Percentiles rank a stretch among this genome's conserved stretches.
Evolutionary conservation across 2,888 invertebrate genomes (phyloP).

Genomic region (Tipula vernalis): DNA sequence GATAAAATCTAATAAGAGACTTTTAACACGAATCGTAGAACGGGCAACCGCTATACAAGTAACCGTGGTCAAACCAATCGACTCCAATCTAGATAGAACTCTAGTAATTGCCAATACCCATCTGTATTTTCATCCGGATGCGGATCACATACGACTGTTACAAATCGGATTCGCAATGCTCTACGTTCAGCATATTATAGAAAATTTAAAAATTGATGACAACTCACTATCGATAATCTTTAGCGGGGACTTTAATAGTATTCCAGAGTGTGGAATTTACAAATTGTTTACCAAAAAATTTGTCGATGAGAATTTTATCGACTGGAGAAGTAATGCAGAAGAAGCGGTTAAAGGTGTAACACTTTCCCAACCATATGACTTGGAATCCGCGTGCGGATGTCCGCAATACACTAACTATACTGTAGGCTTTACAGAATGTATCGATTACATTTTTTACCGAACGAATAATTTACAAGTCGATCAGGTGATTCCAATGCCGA

Average conservation of each 20-base stretch:
- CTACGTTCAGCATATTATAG: slow-evolving; percentile 49
- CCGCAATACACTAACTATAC: slow-evolving; percentile 80
- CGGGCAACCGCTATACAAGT: slow-evolving; percentile 55
- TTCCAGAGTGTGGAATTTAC: slow-evolving; percentile 70
- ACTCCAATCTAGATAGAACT: slow-evolving; percentile 36
- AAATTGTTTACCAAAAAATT: slow-evolving; percentile 58
- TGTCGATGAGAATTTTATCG: slow-evolving; percentile 49
- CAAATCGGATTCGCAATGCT: slow-evolving; percentile 66
- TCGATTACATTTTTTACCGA: slow-evolving; percentile 88
- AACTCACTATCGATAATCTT: slow-evolving; percentile 54
- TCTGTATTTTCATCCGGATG: slow-evolving; percentile 84
- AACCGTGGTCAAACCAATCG: slow-evolving; percentile 43
- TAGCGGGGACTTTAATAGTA: slow-evolving; percentile 90
- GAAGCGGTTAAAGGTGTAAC: slow-evolving; percentile 52
- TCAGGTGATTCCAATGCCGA: slow-evolving; percentile 70
- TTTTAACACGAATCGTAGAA: slow-evolving; percentile 45
- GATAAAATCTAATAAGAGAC: slow-evolving; percentile 43
- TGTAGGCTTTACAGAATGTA: slow-evolving; percentile 63
- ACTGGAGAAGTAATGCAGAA: slow-evolving; percentile 67
- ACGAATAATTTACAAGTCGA: slow-evolving; percentile 45
- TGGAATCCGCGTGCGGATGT: slow-evolving; percentile 72
- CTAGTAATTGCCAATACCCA: slow-evolving; percentile 77
- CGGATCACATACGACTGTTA: slow-evolving; percentile 76
- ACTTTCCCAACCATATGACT: slow-evolving; percentile 47
- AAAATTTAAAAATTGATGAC: slow-evolving; percentile 23